Conservation (phyloP, 1,140 invertebrate genomes). For the Dinothrombium tinctorium region DNA sequence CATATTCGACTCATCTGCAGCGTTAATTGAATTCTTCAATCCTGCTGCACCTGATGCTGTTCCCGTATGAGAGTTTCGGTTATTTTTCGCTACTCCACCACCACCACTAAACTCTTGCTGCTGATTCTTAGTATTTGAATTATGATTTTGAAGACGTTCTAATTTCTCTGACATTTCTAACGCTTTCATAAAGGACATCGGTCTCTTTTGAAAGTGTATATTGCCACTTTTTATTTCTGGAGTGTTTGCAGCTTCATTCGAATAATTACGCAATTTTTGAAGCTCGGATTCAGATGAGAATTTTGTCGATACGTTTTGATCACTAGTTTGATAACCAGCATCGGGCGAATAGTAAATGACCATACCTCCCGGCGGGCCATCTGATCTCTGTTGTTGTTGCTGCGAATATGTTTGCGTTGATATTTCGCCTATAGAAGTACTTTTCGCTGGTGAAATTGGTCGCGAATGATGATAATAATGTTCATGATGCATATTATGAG, state of each 20-base stretch:
- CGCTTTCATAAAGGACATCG: conserved; percentile 74
- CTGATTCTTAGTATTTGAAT: conserved; percentile 10
- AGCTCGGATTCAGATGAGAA: conserved; percentile 7
- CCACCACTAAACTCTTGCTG: too few species aligned
- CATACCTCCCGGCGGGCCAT: conserved; percentile 6
- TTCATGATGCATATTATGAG: neutral
- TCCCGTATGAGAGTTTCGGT: conserved; percentile 7
- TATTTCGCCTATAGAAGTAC: conserved; percentile 7
- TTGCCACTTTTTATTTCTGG: conserved; percentile 1
- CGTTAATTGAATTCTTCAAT: conserved; percentile 5
- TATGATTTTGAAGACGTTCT: conserved; percentile 16
- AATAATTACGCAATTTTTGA: conserved; percentile 5
- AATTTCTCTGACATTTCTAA: conserved; percentile 55
- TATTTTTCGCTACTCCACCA: too few species aligned
- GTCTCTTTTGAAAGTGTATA: conserved; percentile 25
- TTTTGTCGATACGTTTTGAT: neutral
- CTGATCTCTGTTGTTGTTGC: neutral
- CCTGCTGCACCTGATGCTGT: conserved; percentile 14
- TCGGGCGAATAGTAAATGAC: conserved; percentile 12
- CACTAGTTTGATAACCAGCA: neutral
- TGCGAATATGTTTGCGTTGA: neutral
- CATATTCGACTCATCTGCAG: conserved; percentile 29
- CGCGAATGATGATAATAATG: neutral
- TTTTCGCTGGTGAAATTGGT: conserved; percentile 7
- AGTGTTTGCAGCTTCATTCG: neutral